Conservation (phyloP, 2,113 vertebrate genomes). For the Talpa occidentalis region DNA sequence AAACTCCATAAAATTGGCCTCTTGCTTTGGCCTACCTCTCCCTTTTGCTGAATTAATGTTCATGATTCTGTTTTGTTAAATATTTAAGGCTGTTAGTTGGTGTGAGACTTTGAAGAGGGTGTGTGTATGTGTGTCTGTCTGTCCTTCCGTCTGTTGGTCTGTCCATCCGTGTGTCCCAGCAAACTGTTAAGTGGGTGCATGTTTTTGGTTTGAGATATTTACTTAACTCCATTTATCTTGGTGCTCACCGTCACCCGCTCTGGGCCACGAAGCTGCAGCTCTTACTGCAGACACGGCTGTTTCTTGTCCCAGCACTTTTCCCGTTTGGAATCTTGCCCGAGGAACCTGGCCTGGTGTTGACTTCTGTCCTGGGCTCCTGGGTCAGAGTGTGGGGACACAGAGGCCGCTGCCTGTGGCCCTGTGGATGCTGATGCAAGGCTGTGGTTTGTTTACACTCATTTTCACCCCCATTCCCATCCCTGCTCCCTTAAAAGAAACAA, state of each 20-base stretch:
- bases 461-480: neutral
- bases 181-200: neutral
- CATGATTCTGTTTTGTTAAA: neutral
- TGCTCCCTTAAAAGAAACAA: neutral
- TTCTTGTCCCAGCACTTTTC: neutral
- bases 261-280: neutral
- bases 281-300: neutral
- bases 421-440: neutral
- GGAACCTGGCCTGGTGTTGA: neutral
- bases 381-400: fast-evolving
- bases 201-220: neutral
- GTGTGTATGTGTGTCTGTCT: too few species aligned
- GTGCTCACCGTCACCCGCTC: slow-evolving; percentile 46
- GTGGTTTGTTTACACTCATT: slow-evolving; percentile 32
- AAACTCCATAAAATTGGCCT: slow-evolving; percentile 14
- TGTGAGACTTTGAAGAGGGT: neutral
- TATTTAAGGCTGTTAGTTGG: slow-evolving; percentile 37
- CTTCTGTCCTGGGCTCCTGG: neutral
- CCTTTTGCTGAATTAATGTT: neutral
- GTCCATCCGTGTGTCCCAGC: neutral
- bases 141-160: too few species aligned
- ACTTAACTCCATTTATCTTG: slow-evolving; percentile 32
- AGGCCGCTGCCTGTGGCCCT: too few species aligned
- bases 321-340: neutral
- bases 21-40: slow-evolving; percentile 66